A percentile compares a stretch with the other conserved stretches of the same genome.
These are phyloP conservation scores for Poeciliopsis occidentalis DNA, from an alignment of 2,113 vertebrate species.

Conservation along the genomic window DNA sequence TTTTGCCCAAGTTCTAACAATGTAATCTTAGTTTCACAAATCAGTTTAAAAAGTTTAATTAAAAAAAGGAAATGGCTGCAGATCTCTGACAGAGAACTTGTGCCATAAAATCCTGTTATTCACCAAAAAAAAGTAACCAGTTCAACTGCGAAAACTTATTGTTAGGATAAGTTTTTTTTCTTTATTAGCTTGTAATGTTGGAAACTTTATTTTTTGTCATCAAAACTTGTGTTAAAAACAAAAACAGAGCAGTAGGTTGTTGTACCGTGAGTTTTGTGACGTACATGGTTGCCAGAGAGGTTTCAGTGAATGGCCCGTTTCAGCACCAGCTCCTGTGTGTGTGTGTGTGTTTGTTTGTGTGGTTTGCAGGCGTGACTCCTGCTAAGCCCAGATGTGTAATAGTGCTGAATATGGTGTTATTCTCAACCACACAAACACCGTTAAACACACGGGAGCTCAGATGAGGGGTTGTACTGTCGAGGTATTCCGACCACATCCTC, in stretches of 20 bases:
- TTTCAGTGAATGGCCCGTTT: constrained; percentile 61
- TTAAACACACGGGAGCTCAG: constrained; percentile 32
- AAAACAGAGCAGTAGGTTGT: not conserved
- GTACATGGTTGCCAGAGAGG: constrained; percentile 26
- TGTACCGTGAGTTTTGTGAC: constrained; percentile 8
- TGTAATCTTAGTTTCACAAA: not conserved
- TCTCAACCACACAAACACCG: constrained; percentile 45
- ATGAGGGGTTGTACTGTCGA: constrained; percentile 55
- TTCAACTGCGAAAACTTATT: not conserved
- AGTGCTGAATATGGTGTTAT: constrained; percentile 52
- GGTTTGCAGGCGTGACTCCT: constrained; percentile 60
- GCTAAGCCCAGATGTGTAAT: constrained; percentile 64
- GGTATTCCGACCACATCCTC: constrained; percentile 69
- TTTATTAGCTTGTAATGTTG: no score
- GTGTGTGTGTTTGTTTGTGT: constrained; percentile 58
- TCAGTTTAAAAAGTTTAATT: not conserved
- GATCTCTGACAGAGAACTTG: not conserved
- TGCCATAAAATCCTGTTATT: not conserved
- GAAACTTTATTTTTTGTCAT: no score
- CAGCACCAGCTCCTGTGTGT: constrained; percentile 7
- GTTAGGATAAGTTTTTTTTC: no score
- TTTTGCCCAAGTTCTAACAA: no score
- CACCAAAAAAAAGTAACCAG: not conserved
- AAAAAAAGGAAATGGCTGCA: not conserved
- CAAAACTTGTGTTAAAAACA: no score